Conservation (phyloP, 2,797 vertebrate genomes). For the Hirundo rustica region DNA sequence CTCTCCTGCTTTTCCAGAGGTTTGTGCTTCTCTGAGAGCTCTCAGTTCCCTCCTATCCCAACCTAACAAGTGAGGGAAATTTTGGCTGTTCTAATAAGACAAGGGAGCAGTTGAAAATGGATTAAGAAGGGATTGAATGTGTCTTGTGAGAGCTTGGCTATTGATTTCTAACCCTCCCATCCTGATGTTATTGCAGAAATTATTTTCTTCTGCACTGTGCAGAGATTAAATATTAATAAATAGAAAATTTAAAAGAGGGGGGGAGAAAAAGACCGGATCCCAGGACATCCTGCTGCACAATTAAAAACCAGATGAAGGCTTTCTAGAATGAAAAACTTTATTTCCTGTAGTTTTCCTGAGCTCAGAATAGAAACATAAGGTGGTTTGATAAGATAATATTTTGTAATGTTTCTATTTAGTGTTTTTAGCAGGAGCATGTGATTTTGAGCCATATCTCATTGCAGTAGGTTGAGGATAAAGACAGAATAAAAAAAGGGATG, state of each 20-base stretch:
- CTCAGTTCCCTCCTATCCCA: background rate
- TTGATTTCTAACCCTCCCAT: constrained; percentile 42
- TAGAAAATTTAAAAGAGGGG: constrained; percentile 38
- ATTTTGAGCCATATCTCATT: background rate
- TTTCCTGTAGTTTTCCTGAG: constrained; percentile 18
- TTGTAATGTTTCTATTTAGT: background rate
- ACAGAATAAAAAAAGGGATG: background rate
- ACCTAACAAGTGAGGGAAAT: background rate
- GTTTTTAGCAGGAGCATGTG: background rate
- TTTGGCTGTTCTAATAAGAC: constrained; percentile 15
- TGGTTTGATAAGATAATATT: background rate
- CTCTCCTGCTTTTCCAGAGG: background rate
- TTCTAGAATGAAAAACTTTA: background rate
- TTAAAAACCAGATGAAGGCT: constrained; percentile 50
- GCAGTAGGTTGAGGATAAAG: background rate
- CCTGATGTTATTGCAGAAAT: constrained; percentile 44
- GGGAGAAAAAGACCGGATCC: background rate
- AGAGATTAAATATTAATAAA: constrained; percentile 65
- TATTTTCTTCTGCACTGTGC: constrained; percentile 36
- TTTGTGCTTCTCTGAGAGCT: background rate
- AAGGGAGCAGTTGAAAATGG: constrained; percentile 13
- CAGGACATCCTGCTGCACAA: background rate
- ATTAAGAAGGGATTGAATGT: constrained; percentile 14
- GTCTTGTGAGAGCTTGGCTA: constrained; percentile 60
- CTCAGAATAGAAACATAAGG: background rate